These are phyloP conservation scores for Lamprologus speciosus DNA, from an alignment of 2,113 vertebrate genomes.

Conservation along the genomic window DNA sequence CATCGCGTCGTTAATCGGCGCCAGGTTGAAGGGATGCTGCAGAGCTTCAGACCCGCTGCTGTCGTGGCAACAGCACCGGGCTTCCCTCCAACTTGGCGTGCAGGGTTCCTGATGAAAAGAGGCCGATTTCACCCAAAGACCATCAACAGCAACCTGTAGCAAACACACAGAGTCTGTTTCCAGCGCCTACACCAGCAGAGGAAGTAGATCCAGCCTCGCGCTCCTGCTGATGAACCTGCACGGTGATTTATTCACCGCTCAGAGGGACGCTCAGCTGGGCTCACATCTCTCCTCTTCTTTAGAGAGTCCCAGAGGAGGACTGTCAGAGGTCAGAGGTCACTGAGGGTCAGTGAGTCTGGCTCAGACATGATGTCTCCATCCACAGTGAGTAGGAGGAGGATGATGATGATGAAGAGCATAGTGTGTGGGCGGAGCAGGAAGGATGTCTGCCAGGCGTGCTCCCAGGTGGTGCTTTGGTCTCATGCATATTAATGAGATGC, in stretches of 20 bases:
- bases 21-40: not conserved
- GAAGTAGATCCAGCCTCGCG: not conserved
- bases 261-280: not conserved
- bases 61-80: not conserved
- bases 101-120: not conserved
- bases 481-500: not conserved
- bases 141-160: not conserved
- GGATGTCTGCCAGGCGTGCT: not conserved
- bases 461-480: not conserved
- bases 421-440: not conserved
- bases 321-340: not conserved
- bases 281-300: too few species aligned
- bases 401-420: not conserved
- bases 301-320: not conserved
- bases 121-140: not conserved
- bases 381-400: not conserved
- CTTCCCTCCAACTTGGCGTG: not conserved
- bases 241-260: not conserved
- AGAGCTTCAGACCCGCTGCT: not conserved
- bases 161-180: not conserved
- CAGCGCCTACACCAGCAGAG: too few species aligned
- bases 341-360: not conserved
- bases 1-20: not conserved
- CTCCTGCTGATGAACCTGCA: not conserved
- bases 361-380: not conserved